Percentiles rank a stretch among this genome's conserved stretches.
phyloP scores from a whole-genome alignment of 2,888 invertebrate species.

The Deroplatys truncata region DNA sequence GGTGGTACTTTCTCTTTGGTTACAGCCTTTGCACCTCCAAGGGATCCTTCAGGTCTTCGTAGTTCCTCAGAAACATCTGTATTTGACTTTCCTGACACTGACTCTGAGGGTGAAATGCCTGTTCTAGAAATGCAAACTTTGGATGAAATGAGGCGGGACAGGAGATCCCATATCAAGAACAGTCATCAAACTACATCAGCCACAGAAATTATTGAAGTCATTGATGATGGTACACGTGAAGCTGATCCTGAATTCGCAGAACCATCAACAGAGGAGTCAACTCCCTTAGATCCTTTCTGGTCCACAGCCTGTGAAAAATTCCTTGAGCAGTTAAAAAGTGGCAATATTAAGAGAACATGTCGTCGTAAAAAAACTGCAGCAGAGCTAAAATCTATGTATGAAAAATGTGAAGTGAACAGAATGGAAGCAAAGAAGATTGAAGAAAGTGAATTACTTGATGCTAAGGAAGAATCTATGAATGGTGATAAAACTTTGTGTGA shows the following conservation, averaged over 20 bases:
- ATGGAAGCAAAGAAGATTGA: background rate
- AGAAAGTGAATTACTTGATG: background rate
- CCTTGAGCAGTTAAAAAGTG: conserved; percentile 66
- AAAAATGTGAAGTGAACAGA: background rate
- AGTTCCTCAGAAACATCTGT: conserved; percentile 61
- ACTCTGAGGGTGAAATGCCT: conserved; percentile 59
- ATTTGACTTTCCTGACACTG: conserved; percentile 61
- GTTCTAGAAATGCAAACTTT: conserved; percentile 62
- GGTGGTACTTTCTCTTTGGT: conserved; percentile 35
- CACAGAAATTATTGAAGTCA: background rate
- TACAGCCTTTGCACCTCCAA: conserved; percentile 40
- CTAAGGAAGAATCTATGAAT: background rate
- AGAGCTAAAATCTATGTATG: background rate
- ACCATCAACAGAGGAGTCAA: background rate
- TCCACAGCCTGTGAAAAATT: conserved; percentile 72
- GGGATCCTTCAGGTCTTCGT: conserved; percentile 48
- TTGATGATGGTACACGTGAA: conserved; percentile 26
- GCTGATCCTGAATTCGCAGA: background rate
- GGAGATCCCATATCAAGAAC: conserved; percentile 57
- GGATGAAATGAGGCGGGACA: conserved; percentile 57
- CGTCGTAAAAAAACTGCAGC: conserved; percentile 49
- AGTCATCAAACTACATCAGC: background rate
- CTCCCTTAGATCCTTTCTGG: conserved; percentile 51
- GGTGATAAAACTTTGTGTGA: background rate
- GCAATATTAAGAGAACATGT: conserved; percentile 54